Evolutionary conservation across 2,888 invertebrate genomes (phyloP).

Genomic region (Pimpla rufipes): DNA sequence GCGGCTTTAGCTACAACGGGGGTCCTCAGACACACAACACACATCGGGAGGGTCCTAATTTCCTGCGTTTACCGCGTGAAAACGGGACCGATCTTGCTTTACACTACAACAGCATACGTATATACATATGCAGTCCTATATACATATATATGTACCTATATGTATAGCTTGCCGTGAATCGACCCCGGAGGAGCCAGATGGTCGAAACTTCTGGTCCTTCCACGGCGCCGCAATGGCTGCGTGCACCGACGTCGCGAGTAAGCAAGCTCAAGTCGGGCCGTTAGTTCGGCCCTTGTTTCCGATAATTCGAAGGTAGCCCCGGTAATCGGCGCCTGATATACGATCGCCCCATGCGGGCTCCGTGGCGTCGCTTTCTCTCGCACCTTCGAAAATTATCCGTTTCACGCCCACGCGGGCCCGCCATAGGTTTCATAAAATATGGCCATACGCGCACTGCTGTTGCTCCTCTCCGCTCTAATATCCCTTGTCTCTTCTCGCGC

Average conservation of each 20-base stretch:
- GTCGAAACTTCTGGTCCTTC: slow-evolving; percentile 62
- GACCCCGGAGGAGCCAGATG: slow-evolving; percentile 81
- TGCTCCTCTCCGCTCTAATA: slow-evolving; percentile 42
- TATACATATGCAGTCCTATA: no score
- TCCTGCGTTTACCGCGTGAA: slow-evolving; percentile 77
- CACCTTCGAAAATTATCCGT: slow-evolving; percentile 82
- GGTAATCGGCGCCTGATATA: slow-evolving; percentile 80
- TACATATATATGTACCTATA: background rate
- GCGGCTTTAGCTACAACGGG: slow-evolving; percentile 17
- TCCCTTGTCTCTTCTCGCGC: slow-evolving; percentile 45
- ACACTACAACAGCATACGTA: background rate
- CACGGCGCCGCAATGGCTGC: slow-evolving; percentile 39
- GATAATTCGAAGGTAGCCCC: slow-evolving; percentile 83
- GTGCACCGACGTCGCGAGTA: slow-evolving; percentile 59
- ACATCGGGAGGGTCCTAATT: slow-evolving; percentile 71
- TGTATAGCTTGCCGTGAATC: slow-evolving; percentile 75
- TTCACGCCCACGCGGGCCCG: slow-evolving; percentile 80
- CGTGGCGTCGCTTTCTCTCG: slow-evolving; percentile 76
- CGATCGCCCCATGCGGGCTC: slow-evolving; percentile 74
- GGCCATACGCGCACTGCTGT: slow-evolving; percentile 71
- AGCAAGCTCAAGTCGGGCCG: slow-evolving; percentile 65
- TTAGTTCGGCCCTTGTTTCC: slow-evolving; percentile 82
- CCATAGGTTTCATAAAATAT: slow-evolving; percentile 76
- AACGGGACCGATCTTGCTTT: slow-evolving; percentile 69
- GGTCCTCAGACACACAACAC: slow-evolving; percentile 58